Evolutionary conservation across 2,113 vertebrate species (phyloP), one percentile per base, ranked within the genome.

Genomic region (Hylia prasina): DNA sequence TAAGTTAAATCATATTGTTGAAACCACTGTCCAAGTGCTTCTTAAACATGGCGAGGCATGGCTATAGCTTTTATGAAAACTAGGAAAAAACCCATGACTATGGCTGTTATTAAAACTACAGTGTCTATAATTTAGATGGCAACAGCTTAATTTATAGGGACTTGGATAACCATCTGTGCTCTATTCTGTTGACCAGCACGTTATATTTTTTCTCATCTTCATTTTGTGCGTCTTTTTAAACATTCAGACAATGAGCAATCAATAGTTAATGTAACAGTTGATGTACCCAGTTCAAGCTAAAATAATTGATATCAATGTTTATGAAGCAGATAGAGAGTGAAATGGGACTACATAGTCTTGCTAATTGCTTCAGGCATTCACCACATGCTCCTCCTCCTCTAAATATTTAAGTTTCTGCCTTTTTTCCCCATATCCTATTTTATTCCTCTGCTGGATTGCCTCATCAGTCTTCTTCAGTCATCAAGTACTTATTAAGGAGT

Each of bases 191-290:
- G 83, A 88, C 48, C 33, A 76, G 71, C 17, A 76, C 13, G 39
- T 10, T 66, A 31, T 69, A 76, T 78, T 94, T 91, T 93, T 89
- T 68, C 24, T 65, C 13, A 24, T 50, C 70, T 82, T 94, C 57
- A 87, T 71, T 71, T 72, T 57, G 56, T n/a, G 11, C 54, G 48
- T 65, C 61, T 75, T 90, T 87, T 78, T 25, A 79, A 92, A 33
- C 73, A 72, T 72, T 50, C 39, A 90, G 64, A 86, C 78, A 91
- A 95, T 63, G 39, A 96, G 42, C 42, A 61, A 95, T 97, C 75
- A 95, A 83, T 93, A 93, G 83, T 94, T 96, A 95, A 95, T 89
- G 88, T 8, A 70, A 77, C 66, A 91, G 40, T 53, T 93, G 84
- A 92, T 81, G 68, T 39, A 54, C 63, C 42, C 24, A 8, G 75